These are phyloP conservation scores for Gulo gulo DNA, from an alignment of 2,113 vertebrate genomes.

Conservation along the genomic window DNA sequence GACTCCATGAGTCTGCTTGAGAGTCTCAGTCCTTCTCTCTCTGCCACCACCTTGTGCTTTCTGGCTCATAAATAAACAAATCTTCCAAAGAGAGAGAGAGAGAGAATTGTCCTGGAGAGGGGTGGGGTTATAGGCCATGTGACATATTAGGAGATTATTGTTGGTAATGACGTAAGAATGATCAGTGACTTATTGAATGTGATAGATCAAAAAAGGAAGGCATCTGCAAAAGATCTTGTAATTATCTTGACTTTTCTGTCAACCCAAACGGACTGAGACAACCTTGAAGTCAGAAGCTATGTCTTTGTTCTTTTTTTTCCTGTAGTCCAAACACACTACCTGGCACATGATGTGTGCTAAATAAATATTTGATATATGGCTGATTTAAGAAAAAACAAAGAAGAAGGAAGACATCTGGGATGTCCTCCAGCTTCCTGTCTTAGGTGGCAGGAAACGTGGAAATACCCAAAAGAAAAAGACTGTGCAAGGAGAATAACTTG, in stretches of 20 bases:
- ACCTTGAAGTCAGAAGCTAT: not conserved
- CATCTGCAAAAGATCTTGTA: slow-evolving; percentile 10
- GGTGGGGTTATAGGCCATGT: not conserved
- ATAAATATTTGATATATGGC: slow-evolving; percentile 34
- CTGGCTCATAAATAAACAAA: not conserved
- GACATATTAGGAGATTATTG: not conserved
- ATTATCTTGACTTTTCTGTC: slow-evolving; percentile 45
- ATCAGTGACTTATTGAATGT: not conserved
- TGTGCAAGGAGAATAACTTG: not conserved
- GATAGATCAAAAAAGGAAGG: not conserved
- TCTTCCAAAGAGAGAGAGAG: not conserved
- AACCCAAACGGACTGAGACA: not conserved
- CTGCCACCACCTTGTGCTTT: not conserved
- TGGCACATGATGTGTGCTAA: slow-evolving; percentile 17
- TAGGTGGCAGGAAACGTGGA: not conserved
- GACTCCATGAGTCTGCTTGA: not conserved
- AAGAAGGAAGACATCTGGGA: not conserved
- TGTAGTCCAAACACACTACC: not conserved
- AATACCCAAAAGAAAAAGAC: not conserved
- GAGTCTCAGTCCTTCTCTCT: not conserved
- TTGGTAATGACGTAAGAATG: not conserved
- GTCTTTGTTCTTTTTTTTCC: slow-evolving; percentile 14
- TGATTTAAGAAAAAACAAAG: not conserved
- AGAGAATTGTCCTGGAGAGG: not conserved
- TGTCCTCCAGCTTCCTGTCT: not conserved